Evolutionary conservation across 2,113 vertebrate genomes (phyloP).

Genomic region (Rhynchomys soricoides): DNA sequence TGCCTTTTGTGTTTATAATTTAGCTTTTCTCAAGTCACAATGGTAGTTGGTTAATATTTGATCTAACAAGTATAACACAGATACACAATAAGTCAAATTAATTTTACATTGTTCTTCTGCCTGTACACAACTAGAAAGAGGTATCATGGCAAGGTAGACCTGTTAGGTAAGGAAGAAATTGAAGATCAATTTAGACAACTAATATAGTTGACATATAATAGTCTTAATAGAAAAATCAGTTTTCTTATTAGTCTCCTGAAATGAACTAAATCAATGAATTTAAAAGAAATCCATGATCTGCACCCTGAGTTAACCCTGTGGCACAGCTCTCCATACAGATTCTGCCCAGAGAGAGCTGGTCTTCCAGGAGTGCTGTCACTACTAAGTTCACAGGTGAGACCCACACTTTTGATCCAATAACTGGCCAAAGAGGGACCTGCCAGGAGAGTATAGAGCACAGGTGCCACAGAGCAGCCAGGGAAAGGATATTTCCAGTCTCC

Average conservation of each 20-base stretch:
- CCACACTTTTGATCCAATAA: no score
- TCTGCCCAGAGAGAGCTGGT: no score
- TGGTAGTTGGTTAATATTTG: neutral
- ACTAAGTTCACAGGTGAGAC: no score
- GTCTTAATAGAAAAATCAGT: neutral
- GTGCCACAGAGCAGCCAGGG: no score
- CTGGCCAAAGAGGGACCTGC: no score
- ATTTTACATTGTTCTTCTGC: neutral
- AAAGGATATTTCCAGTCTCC: no score
- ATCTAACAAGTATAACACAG: neutral
- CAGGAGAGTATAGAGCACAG: no score
- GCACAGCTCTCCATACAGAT: no score
- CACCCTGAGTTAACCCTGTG: no score
- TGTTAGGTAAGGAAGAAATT: neutral
- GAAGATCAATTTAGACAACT: neutral
- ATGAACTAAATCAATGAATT: neutral
- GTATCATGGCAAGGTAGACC: neutral
- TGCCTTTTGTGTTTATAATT: conserved; percentile 17
- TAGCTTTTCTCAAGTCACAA: neutral
- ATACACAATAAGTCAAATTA: neutral
- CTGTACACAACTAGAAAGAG: neutral
- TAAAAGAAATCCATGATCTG: no score
- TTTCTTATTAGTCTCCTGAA: neutral
- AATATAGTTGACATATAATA: neutral
- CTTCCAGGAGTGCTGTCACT: no score